phyloP scores from a whole-genome alignment of 2,888 invertebrate genomes.

The Thereva nobilitata region DNA sequence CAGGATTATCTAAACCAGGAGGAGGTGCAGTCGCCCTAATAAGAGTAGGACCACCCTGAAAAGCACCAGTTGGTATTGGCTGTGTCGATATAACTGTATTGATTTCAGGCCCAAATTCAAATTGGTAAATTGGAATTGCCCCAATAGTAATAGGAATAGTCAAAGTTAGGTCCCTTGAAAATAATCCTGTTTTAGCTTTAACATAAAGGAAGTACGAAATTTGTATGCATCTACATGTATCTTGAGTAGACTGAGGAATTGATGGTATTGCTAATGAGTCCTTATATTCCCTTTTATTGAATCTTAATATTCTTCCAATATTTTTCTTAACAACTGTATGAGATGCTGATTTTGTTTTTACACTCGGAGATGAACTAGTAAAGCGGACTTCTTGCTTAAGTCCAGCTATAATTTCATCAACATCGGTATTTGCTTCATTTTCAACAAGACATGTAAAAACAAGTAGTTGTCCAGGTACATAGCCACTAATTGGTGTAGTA shows the following conservation, averaged over 20 bases:
- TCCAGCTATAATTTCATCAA: not conserved
- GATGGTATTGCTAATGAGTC: slow-evolving; percentile 12
- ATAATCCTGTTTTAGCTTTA: slow-evolving; percentile 7
- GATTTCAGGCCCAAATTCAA: slow-evolving; percentile 1
- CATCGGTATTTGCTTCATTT: slow-evolving; percentile 19
- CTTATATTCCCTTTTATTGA: slow-evolving; percentile 9
- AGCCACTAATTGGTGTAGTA: slow-evolving; percentile 1
- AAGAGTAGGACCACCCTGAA: slow-evolving; percentile 11
- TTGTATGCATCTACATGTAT: slow-evolving; percentile 19
- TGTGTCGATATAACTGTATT: slow-evolving; percentile 2
- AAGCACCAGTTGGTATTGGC: slow-evolving; percentile 5
- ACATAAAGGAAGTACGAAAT: slow-evolving; percentile 10
- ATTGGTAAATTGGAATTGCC: slow-evolving; percentile 16
- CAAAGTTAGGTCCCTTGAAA: not conserved
- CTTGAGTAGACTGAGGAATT: slow-evolving; percentile 12
- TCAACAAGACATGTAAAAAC: slow-evolving; percentile 4
- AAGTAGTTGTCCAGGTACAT: slow-evolving; percentile 27
- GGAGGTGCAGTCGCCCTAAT: slow-evolving; percentile 1
- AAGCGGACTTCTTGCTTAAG: slow-evolving; percentile 4
- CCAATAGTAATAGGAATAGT: slow-evolving; percentile 10
- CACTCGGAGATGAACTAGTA: not conserved
- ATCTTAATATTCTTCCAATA: slow-evolving; percentile 11
- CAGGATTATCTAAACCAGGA: not conserved
- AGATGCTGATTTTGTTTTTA: not conserved
- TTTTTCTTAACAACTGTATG: slow-evolving; percentile 1